Percentiles rank a stretch among this genome's conserved stretches.
These are phyloP conservation scores for Sebastes iracundus DNA, from an alignment of 2,797 vertebrate species.

Conservation along the genomic window DNA sequence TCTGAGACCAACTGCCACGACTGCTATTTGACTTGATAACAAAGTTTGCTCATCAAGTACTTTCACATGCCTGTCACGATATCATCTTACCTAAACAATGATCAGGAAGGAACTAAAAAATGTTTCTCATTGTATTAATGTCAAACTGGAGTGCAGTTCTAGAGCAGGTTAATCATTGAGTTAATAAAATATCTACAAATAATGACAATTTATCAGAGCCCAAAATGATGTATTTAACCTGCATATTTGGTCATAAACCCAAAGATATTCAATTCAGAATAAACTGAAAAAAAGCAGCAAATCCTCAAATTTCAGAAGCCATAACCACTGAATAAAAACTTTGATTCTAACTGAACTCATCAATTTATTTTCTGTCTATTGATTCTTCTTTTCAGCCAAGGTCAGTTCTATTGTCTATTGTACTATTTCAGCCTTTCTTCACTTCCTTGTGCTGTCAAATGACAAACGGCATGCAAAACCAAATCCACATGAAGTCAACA, in stretches of 20 bases:
- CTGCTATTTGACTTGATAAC: constrained; percentile 33
- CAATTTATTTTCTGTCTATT: not conserved
- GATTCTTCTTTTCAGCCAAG: not conserved
- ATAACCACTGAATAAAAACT: not conserved
- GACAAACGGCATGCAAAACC: constrained; percentile 5
- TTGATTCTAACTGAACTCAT: not conserved
- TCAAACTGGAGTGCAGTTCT: not conserved
- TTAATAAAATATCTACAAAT: not conserved
- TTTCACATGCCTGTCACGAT: constrained; percentile 9
- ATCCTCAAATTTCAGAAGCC: not conserved
- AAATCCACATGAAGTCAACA: not conserved
- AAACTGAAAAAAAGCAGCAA: not conserved
- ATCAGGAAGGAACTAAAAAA: constrained; percentile 8
- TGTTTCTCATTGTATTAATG: not conserved
- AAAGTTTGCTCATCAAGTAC: constrained; percentile 13
- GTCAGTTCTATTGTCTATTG: not conserved
- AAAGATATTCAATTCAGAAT: not conserved
- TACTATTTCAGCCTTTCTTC: not conserved
- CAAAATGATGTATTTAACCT: not conserved
- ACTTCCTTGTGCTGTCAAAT: not conserved
- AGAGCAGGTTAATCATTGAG: not conserved
- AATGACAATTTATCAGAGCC: not conserved
- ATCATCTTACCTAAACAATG: not conserved
- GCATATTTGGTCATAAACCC: not conserved
- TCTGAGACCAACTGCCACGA: constrained; percentile 6